Base-by-base conservation (phyloP, 1,140 invertebrate genomes). In the Cotesia chilonis region DNA sequence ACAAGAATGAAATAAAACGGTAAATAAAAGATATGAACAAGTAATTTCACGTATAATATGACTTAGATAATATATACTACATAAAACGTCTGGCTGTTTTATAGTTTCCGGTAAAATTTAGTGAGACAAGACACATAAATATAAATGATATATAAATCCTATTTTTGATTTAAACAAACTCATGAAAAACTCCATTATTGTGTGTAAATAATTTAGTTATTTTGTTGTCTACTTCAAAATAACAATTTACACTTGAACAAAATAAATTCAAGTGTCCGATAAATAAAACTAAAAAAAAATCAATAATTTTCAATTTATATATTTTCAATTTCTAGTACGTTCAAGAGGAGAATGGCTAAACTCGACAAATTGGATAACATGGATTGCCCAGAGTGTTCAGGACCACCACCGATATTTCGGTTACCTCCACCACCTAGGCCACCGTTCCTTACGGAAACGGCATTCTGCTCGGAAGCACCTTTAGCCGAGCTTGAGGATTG, bases 291-390 rank as follows among this genome's bases (percentile, higher is more conserved):
- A 37, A 38, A 38, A 14, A 37, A 64, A 14, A 64, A 12, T 37
- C 28, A 10, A 28, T 55, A 36, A 80, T 82, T 79, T 78, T 78
- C 66, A 71, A 54, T 67, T 72, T 57, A 52, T 35, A 57, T 51
- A 14, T 51, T 41, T 75, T 74, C 75, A 75, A 68, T 79, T 79
- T 82, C 81, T 80, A 86, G 84, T 77, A 83, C 82, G 78, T 75
- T 82, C 80, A 83, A 82, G 81, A 83, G 84, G 84, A 85, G 84
- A 79, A 86, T 86, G 84, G 81, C 85, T 79, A 84, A 86, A 79
- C 77, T 86, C 78, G 84, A 85, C 79, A 85, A 83, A 83, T 78
- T 86, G 82, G 84, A 86, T 78, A 83, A 80, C 80, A 83, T 81
- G 76, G 84, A 86, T 79, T 86, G 84, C 78, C 84, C 83, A 74